phyloP scores from a whole-genome alignment of 2,797 vertebrate species.

The Allochrocebus solatus region DNA sequence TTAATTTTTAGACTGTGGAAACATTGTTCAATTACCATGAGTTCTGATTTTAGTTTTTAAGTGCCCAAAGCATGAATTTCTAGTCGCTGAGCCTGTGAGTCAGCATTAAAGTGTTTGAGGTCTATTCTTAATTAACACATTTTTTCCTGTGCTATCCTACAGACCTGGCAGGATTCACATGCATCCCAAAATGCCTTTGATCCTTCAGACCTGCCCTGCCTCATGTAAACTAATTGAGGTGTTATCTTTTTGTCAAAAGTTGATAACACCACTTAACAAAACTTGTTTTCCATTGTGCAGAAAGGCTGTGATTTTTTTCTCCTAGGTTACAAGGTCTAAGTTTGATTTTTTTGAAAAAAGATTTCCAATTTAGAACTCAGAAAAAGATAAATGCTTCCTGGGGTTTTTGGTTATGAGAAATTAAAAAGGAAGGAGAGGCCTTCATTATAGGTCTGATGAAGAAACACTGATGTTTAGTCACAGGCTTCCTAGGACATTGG shows the following conservation, averaged over 20 bases:
- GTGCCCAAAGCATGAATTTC: background rate
- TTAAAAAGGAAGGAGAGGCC: background rate
- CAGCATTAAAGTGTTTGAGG: background rate
- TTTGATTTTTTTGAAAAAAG: background rate
- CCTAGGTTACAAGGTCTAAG: background rate
- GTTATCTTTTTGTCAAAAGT: background rate
- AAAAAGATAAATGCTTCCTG: background rate
- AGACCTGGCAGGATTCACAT: background rate
- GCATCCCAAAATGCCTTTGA: background rate
- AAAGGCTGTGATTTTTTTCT: background rate
- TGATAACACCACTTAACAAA: background rate
- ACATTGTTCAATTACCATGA: background rate
- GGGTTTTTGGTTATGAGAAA: background rate
- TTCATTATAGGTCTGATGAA: background rate
- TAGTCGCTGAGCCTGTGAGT: background rate
- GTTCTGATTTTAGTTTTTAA: background rate
- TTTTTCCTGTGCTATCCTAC: background rate
- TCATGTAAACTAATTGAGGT: background rate
- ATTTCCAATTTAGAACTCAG: slow-evolving; percentile 16
- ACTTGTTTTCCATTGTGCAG: background rate
- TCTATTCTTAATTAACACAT: background rate
- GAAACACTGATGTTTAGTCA: background rate
- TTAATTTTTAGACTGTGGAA: background rate
- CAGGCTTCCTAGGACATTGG: background rate
- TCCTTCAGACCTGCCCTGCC: background rate